Percentiles rank a stretch among this genome's conserved stretches.
These are phyloP conservation scores for Leucozona laternaria DNA, from an alignment of 2,888 invertebrate species.

Conservation along the genomic window DNA sequence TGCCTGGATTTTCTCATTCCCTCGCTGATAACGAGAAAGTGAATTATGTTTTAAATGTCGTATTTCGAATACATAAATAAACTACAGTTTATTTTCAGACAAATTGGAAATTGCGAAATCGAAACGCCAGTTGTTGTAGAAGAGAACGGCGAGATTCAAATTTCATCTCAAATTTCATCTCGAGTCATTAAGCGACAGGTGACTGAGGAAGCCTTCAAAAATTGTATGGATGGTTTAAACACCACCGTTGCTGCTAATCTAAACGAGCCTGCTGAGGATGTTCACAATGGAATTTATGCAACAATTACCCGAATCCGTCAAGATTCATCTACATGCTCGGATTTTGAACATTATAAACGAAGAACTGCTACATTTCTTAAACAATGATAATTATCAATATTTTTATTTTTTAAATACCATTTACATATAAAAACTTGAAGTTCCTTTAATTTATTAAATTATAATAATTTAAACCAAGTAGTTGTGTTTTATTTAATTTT, in stretches of 20 bases:
- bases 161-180: background rate
- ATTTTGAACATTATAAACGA: background rate
- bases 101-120: background rate
- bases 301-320: background rate
- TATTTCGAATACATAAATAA: background rate
- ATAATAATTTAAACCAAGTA: no score
- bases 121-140: background rate
- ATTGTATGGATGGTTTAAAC: slow-evolving; percentile 1
- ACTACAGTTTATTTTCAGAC: background rate
- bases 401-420: no score
- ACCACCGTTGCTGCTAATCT: background rate
- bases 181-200: background rate
- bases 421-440: no score
- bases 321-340: slow-evolving; percentile 2
- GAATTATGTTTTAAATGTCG: background rate
- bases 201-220: background rate
- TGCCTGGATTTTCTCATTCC: background rate
- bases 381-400: background rate
- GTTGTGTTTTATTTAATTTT: no score
- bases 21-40: background rate
- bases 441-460: no score
- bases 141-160: background rate
- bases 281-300: slow-evolving; percentile 32
- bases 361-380: background rate
- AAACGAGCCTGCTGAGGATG: background rate